Percentiles rank a stretch among this genome's conserved stretches.
Conservation (phyloP, 2,113 vertebrate species). For the Emydocephalus ijimae region DNA sequence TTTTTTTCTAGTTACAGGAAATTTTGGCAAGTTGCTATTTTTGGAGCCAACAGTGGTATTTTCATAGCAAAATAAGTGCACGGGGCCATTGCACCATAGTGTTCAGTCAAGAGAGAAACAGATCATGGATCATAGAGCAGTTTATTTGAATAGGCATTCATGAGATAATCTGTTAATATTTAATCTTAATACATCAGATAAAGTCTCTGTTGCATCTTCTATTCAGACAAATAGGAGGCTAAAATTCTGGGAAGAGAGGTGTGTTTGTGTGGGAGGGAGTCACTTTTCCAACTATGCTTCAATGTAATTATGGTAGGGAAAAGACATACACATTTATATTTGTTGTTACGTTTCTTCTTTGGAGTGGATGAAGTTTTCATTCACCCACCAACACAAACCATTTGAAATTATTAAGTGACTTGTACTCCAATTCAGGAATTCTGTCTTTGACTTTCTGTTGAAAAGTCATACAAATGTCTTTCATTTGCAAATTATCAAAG, state of each 20-base stretch:
- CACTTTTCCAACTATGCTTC: not conserved
- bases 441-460: not conserved
- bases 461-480: not conserved
- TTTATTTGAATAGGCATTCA: slow-evolving; percentile 16
- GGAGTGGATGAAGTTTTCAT: not conserved
- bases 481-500: not conserved
- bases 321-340: not conserved
- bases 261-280: no score
- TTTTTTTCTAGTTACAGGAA: not conserved
- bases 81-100: not conserved
- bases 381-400: not conserved
- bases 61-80: not conserved
- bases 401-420: not conserved
- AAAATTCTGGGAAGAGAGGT: not conserved
- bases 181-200: slow-evolving; percentile 20
- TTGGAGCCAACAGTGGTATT: not conserved
- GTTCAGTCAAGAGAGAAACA: slow-evolving; percentile 3
- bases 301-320: not conserved
- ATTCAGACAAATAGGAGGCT: not conserved
- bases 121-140: not conserved
- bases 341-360: not conserved
- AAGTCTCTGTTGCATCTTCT: not conserved
- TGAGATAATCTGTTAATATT: not conserved
- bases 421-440: not conserved
- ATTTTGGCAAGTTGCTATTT: not conserved